phyloP scores from a whole-genome alignment of 1,140 invertebrate species.

The Oncopodura yosiiana region DNA sequence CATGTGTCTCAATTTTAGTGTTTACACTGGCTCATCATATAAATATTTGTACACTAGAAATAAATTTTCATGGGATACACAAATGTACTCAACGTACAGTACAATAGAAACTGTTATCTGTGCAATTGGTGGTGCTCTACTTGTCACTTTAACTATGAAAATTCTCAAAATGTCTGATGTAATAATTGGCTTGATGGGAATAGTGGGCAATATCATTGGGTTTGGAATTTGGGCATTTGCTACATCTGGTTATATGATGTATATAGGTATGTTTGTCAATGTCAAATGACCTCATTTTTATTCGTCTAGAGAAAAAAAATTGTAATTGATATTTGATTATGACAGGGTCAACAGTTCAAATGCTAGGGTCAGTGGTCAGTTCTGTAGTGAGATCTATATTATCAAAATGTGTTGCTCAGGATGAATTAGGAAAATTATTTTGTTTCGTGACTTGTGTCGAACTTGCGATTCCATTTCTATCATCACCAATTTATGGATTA shows the following conservation, averaged over 20 bases:
- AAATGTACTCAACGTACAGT: neutral
- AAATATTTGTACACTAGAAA: neutral
- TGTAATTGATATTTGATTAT: neutral
- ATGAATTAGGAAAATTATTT: constrained; percentile 4
- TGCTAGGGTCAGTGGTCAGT: constrained; percentile 1
- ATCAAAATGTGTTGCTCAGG: neutral
- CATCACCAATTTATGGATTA: neutral
- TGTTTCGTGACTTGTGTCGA: constrained; percentile 1
- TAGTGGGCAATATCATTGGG: neutral
- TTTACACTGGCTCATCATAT: constrained; percentile 3
- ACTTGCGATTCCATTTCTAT: constrained; percentile 4
- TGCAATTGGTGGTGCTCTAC: neutral
- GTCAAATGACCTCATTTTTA: no score
- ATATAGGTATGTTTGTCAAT: neutral
- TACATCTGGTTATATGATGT: neutral
- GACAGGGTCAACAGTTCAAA: neutral
- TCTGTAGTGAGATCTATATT: constrained; percentile 7
- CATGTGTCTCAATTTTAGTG: constrained; percentile 1
- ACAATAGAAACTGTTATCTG: neutral
- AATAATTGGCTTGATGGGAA: neutral
- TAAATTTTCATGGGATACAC: neutral
- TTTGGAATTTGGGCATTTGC: neutral
- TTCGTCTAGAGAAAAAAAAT: neutral
- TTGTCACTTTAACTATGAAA: neutral
- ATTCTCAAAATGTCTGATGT: neutral